Conservation (phyloP, 2,888 invertebrate genomes). For the Perizoma affinitatum region DNA sequence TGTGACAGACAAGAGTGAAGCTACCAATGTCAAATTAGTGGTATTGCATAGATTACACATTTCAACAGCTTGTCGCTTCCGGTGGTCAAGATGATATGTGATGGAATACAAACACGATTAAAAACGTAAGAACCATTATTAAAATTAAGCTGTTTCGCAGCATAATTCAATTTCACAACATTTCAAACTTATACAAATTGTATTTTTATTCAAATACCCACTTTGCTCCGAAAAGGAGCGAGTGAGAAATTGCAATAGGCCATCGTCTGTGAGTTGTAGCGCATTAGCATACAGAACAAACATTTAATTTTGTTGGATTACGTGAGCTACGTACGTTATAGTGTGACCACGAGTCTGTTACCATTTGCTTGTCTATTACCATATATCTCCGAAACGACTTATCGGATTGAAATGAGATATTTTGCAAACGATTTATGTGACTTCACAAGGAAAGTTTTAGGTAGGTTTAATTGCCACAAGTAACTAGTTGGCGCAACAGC, state of each 20-base stretch:
- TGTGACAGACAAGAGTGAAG: too few relatives aligned
- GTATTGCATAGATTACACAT: too few relatives aligned
- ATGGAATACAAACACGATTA: background rate
- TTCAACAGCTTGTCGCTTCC: too few relatives aligned
- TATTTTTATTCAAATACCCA: slow-evolving; percentile 21
- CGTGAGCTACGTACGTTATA: background rate
- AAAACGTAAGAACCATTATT: background rate
- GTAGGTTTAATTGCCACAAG: too few relatives aligned
- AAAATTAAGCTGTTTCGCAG: background rate
- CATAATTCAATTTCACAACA: slow-evolving; percentile 14
- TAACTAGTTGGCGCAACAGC: too few relatives aligned
- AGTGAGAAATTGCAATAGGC: background rate
- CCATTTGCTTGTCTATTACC: too few relatives aligned
- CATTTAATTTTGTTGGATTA: slow-evolving; percentile 1
- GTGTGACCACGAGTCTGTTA: too few relatives aligned
- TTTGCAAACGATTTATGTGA: too few relatives aligned
- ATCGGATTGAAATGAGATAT: too few relatives aligned
- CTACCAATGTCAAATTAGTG: too few relatives aligned
- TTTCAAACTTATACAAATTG: slow-evolving; percentile 21
- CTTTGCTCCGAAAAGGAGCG: background rate
- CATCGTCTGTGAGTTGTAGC: slow-evolving; percentile 12
- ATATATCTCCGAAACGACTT: too few relatives aligned
- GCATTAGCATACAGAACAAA: slow-evolving; percentile 22
- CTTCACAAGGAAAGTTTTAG: too few relatives aligned
- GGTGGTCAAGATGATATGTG: background rate